Conservation (phyloP, 2,113 vertebrate species). For the Calyptomena viridis region DNA sequence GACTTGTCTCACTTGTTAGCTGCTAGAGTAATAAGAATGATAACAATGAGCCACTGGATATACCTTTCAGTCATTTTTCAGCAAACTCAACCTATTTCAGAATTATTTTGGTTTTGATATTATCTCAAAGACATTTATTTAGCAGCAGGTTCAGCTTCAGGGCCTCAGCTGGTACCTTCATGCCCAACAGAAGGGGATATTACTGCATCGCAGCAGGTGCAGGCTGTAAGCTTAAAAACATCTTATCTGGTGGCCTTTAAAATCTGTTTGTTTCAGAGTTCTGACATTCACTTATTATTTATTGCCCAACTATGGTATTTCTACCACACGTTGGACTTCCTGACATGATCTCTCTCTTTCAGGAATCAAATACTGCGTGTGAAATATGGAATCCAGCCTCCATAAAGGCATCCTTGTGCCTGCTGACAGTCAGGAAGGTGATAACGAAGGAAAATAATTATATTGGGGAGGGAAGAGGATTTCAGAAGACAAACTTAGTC, state of each 20-base stretch:
- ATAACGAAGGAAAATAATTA: neutral
- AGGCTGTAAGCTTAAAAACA: slow-evolving; percentile 24
- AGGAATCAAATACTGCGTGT: neutral
- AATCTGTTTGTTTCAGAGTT: slow-evolving; percentile 21
- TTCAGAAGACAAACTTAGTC: neutral
- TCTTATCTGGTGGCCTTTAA: slow-evolving; percentile 42
- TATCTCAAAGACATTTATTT: slow-evolving; percentile 41
- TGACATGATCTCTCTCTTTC: neutral
- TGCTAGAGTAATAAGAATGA: neutral
- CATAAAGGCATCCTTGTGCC: neutral
- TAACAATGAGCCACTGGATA: neutral
- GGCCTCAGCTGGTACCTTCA: slow-evolving; percentile 43
- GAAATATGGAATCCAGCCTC: neutral
- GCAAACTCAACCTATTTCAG: neutral
- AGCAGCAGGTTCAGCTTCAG: slow-evolving; percentile 27
- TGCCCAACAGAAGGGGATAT: slow-evolving; percentile 19
- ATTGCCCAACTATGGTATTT: neutral
- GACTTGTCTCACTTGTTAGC: neutral
- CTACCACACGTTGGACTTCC: neutral
- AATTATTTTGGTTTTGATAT: neutral
- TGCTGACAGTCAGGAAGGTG: neutral
- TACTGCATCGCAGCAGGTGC: slow-evolving; percentile 30
- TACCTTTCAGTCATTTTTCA: neutral
- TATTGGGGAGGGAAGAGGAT: neutral
- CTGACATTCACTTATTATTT: slow-evolving; percentile 38